A percentile compares a stretch with the other conserved stretches of the same genome.
Conservation (phyloP, 2,888 invertebrate species). For the Erebia epiphron region DNA sequence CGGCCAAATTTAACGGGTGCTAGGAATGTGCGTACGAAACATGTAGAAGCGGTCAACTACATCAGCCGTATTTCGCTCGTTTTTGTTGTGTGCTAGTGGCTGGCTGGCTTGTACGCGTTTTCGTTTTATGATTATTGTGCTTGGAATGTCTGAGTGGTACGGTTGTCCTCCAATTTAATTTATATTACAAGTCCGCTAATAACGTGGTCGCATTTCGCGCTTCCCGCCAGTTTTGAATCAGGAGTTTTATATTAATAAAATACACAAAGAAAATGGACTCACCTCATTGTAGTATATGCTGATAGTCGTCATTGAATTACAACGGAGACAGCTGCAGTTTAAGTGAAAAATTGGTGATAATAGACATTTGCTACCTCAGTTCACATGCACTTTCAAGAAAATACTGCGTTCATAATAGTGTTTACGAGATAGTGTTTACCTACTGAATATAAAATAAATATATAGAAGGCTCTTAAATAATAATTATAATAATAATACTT, state of each 20-base stretch:
- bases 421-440: background rate
- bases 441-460: background rate
- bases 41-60: background rate
- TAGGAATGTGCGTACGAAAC: too few species aligned
- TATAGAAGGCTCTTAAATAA: too few species aligned
- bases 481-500: background rate
- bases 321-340: conserved; percentile 4
- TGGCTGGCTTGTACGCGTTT: too few species aligned
- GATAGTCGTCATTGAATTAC: background rate
- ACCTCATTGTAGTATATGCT: background rate
- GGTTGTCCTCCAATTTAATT: background rate
- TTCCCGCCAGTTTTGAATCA: conserved; percentile 6
- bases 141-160: background rate
- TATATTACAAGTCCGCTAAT: background rate
- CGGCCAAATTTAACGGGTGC: too few species aligned
- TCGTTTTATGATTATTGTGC: background rate
- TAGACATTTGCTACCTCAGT: background rate
- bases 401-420: background rate
- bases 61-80: background rate
- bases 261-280: background rate
- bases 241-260: background rate
- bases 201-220: background rate
- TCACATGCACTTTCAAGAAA: background rate
- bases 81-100: background rate
- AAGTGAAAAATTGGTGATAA: conserved; percentile 22